Evolutionary conservation across 92 coral and sea anemone species (phyloP).

Genomic region (Zoanthus gigantus): DNA sequence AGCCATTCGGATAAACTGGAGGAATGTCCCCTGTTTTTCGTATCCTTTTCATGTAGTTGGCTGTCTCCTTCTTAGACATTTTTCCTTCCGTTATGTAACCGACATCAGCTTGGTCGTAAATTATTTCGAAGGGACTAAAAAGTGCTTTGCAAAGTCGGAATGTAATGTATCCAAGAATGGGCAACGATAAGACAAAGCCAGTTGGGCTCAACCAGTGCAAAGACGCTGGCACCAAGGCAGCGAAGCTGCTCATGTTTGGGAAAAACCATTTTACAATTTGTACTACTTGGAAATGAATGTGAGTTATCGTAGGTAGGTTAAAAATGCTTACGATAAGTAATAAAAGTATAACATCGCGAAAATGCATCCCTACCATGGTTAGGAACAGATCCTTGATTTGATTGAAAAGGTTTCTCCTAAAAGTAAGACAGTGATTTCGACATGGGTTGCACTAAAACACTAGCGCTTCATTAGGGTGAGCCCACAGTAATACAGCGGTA

Average conservation of each 20-base stretch:
- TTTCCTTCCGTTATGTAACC: slow-evolving; percentile 83
- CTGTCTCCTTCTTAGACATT: slow-evolving; percentile 77
- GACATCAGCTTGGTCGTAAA: slow-evolving; percentile 72
- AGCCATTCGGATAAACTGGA: slow-evolving; percentile 96
- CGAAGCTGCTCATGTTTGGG: background rate
- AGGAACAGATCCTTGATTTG: background rate
- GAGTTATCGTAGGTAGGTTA: slow-evolving; percentile 15
- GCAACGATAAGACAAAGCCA: slow-evolving; percentile 3
- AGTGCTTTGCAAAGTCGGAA: slow-evolving; percentile 70
- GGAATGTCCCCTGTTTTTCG: slow-evolving; percentile 82
- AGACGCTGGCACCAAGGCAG: slow-evolving; percentile 10
- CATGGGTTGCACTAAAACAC: too few species aligned
- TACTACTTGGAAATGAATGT: slow-evolving; percentile 3
- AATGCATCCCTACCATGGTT: slow-evolving; percentile 26
- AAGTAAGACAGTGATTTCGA: too few species aligned
- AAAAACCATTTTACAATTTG: background rate
- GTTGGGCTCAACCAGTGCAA: slow-evolving; percentile 11
- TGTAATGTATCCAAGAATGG: slow-evolving; percentile 36
- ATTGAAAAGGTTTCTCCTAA: too few species aligned
- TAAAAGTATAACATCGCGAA: background rate
- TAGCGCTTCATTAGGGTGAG: too few species aligned
- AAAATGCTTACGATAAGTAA: slow-evolving; percentile 34
- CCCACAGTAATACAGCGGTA: too few species aligned
- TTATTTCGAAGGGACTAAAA: slow-evolving; percentile 75
- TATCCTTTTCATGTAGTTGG: slow-evolving; percentile 67